phyloP scores from a whole-genome alignment of 2,113 vertebrate genomes.

The Ptilonorhynchus violaceus region DNA sequence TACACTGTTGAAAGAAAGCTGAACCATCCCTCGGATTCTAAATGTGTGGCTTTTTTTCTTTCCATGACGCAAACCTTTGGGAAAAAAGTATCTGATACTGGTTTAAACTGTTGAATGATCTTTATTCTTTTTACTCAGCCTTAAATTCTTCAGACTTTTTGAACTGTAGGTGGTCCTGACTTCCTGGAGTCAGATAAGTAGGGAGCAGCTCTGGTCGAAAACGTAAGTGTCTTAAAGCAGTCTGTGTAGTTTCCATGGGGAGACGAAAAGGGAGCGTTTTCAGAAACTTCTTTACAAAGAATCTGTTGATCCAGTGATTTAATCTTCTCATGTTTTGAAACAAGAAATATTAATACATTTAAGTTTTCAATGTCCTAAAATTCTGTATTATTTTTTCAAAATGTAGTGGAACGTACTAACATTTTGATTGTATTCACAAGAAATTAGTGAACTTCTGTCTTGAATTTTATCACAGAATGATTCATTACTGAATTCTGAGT shows the following conservation, averaged over 20 bases:
- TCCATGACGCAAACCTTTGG: neutral
- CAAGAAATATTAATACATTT: rapidly evolving
- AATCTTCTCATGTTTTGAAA: neutral
- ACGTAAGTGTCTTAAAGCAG: neutral
- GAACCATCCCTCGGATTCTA: neutral
- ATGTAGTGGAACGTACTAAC: rapidly evolving
- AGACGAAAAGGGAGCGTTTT: neutral
- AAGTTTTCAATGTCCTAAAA: neutral
- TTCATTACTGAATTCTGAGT: neutral
- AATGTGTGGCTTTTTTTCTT: neutral
- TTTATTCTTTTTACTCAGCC: neutral
- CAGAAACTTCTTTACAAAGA: neutral
- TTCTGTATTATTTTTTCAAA: rapidly evolving
- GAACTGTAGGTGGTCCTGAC: neutral
- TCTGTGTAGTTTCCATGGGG: neutral
- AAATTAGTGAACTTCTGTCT: neutral
- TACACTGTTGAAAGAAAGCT: neutral
- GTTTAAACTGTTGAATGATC: neutral
- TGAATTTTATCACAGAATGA: neutral
- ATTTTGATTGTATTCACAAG: neutral
- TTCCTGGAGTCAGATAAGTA: neutral
- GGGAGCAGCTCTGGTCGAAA: neutral
- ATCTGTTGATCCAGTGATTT: neutral
- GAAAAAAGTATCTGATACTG: neutral
- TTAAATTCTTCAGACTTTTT: neutral